These are phyloP conservation scores for Cylas formicarius DNA, from an alignment of 1,140 invertebrate species.

Conservation along the genomic window DNA sequence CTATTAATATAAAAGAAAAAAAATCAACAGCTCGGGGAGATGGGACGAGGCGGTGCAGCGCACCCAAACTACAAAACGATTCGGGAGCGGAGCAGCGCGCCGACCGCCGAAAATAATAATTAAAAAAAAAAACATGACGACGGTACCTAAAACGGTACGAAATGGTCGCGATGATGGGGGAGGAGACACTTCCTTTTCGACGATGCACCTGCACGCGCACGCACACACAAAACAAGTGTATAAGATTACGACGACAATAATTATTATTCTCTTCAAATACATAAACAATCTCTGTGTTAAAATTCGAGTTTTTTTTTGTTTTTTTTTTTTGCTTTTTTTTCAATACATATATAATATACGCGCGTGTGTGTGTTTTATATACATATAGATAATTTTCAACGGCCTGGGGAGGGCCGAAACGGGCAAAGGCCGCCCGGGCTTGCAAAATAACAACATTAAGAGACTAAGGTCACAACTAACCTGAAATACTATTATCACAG, in stretches of 20 bases:
- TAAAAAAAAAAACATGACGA: too few relatives aligned
- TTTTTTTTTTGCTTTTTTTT: slow-evolving; percentile 31
- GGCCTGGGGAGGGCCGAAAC: too few relatives aligned
- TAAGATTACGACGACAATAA: slow-evolving; percentile 41
- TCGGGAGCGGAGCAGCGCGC: too few relatives aligned
- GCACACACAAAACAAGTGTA: slow-evolving; percentile 36
- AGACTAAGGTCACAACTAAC: slow-evolving; percentile 48
- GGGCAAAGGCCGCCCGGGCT: slow-evolving; percentile 26
- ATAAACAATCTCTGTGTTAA: slow-evolving; percentile 41
- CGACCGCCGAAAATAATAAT: too few relatives aligned
- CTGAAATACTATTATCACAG: slow-evolving; percentile 50
- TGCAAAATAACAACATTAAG: slow-evolving; percentile 45
- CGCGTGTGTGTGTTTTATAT: too few relatives aligned
- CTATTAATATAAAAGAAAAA: too few relatives aligned
- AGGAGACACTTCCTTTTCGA: slow-evolving; percentile 10
- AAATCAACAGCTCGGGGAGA: too few relatives aligned
- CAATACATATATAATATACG: slow-evolving; percentile 45
- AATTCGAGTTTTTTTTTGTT: slow-evolving; percentile 37
- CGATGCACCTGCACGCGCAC: too few relatives aligned
- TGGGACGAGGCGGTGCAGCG: too few relatives aligned
- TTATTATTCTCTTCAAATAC: slow-evolving; percentile 39
- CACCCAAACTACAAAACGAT: too few relatives aligned
- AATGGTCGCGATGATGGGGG: slow-evolving; percentile 3
- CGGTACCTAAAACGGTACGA: slow-evolving; percentile 28
- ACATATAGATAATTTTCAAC: slow-evolving; percentile 41